Base-by-base conservation (phyloP, 2,888 invertebrate species). In the Melinaea menophilus region DNA sequence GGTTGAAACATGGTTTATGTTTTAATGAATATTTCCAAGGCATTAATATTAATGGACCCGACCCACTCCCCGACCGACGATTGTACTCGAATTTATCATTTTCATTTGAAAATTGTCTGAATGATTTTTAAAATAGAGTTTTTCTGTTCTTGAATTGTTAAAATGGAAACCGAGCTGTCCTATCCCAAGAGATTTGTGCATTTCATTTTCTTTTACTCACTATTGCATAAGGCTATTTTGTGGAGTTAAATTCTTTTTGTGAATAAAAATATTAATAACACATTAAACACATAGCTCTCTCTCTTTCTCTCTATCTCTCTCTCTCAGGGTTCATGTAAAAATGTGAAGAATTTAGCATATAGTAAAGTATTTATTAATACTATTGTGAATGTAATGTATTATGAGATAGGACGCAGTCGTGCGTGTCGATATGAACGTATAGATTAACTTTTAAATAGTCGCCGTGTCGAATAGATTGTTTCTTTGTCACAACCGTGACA, bases 11-110 rank as follows among this genome's bases (percentile, higher is more conserved):
- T 22, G 22, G 22, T 22, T 84, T 79, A 83, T 82, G 81, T 82
- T 85, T 84, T 85, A 85, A 86, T 84, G 83, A 84, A 86, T 86
- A 86, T 86, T 85, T 86, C 83, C 82, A 81, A 81, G 79, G 80
- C 82, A 87, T 87, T 86, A 87, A 88, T 88, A 87, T 87, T 86
- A 82, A 88, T 88, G 82, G 80, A 51, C 31, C 22, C 22, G 22
- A 22, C 22, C 22, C 80, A 83, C 81, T 82, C 81, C 73, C 78
- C 75, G 77, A 77, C 71, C 76, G 77, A 68, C 68, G 67, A 57
- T 69, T 67, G 65, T 69, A 63, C 64, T 67, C 64, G 51, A 51
- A 31, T 51, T 51, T 51, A 41, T 41, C 9, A 41, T 41, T 31
- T 51, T 51, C 51, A 51, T 31, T 51, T 51, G 31, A 31, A 51